Evolutionary conservation across 2,888 invertebrate species (phyloP), one percentile per base, ranked within the genome.

Genomic region (Parochlus steinenii): DNA sequence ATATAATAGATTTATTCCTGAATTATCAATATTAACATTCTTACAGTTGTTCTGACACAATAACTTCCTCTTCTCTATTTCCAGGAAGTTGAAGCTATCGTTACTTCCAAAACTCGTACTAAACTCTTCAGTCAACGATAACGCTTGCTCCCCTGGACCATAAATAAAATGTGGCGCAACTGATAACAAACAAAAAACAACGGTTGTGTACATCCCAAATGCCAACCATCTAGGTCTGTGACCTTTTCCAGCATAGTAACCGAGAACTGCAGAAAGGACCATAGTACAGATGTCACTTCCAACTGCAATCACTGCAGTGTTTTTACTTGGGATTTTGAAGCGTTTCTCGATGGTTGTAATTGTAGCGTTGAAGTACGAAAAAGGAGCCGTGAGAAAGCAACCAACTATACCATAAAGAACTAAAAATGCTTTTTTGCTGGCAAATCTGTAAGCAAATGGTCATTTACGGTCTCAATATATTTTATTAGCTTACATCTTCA

Each of bases 161-260:
- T 69, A 71, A 7, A 71, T 50, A 43, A 69, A 62, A 48, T 71
- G 71, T 5, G 71, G 71, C 16, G 69, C 49, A 44, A 68, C 68
- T 37, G 67, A 66, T 44, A 71, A 47, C 36, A 70, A 58, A 46
- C 71, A 71, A 47, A 67, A 70, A 12, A 66, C 46, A 1, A 69
- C 69, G 10, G 64, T 62, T 7, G 61, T 58, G 45, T 62, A 57
- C 42, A 58, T 48, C 22, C 56, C 55, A 24, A 67, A 51, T 3
- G 70, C 69, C 48, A 72, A 69, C 71, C 71, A 71, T 47, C 69
- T 52, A 5, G 74, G 73, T 43, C 72, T 58, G 51, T 72, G 71
- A 31, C 69, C 67, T 45, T 62, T 59, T 38, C 69, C 69, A 22
- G 69, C 69, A 47, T 70, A 71, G 48, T 72, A 71, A 32, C 67